Base-by-base conservation (phyloP, 2,888 invertebrate species). In the Limenitis camilla region DNA sequence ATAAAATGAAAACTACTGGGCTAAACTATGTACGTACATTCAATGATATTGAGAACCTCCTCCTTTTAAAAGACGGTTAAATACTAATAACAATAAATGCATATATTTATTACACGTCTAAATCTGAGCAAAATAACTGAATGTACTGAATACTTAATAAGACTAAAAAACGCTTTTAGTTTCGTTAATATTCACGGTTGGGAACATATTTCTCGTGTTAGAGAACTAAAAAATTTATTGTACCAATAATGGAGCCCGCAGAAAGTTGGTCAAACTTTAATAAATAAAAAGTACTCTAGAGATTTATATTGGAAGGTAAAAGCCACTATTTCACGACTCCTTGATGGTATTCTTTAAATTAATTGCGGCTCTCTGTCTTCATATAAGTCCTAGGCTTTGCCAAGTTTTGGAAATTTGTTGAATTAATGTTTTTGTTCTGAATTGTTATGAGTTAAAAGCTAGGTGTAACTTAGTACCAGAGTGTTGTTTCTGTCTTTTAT, bases 301-400 rank as follows among this genome's bases (percentile, higher is more conserved):
- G 56, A 60, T 56, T 54, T 60, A 58, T 58, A 55, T 50, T 43
- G 52, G 45, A 36, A 53, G 54, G 60, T 52, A 51, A 51, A 49
- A 49, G 40, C 42, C 52, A 50, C 55, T 53, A 55, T 53, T 53
- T 55, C 44, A 53, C 52, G 49, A 56, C 52, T 51, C 28, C 49
- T 49, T 52, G 49, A 53, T 45, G 49, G 51, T 53, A 53, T 53
- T 49, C 47, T 49, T 48, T 32, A 57, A 52, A 58, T 60, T 55
- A 59, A 57, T 55, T 54, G 58, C 47, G 36, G 28, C 43, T 32
- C 50, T 56, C 40, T 47, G 53, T 52, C 58, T 60, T 47, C 43
- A 36, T 51, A 47, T 50, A 48, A 38, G 54, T 54, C 48, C 51
- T 48, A 43, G 41, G 43, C 52, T 39, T 51, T 56, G 53, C 53